Conservation (phyloP, 2,113 vertebrate species). For the Eudyptes chrysolophus region DNA sequence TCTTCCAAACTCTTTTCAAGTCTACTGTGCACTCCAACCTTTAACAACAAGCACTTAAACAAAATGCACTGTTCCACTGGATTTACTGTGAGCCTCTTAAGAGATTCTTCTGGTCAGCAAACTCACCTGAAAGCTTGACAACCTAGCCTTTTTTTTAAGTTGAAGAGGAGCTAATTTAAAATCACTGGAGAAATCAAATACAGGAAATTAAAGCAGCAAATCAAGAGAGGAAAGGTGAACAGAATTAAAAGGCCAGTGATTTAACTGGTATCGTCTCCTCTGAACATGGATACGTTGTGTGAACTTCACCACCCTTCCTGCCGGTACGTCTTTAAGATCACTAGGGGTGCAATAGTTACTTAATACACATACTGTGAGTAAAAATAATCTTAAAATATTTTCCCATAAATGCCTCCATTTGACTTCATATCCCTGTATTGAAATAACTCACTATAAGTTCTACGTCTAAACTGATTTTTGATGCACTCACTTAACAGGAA, state of each 20-base stretch:
- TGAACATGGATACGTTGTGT: not conserved
- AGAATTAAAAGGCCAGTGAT: not conserved
- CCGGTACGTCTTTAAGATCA: not conserved
- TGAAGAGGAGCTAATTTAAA: slow-evolving; percentile 35
- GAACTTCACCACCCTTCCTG: not conserved
- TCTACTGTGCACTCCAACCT: not conserved
- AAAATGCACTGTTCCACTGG: slow-evolving; percentile 11
- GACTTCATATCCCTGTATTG: not conserved
- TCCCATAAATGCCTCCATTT: not conserved
- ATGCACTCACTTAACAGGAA: not conserved
- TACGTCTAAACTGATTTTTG: not conserved
- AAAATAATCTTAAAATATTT: not conserved
- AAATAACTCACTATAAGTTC: not conserved
- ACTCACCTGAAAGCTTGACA: not conserved
- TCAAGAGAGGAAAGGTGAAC: not conserved
- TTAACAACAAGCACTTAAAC: slow-evolving; percentile 5
- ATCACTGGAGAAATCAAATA: slow-evolving; percentile 18
- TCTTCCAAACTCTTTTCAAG: slow-evolving; percentile 30
- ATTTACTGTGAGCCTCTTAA: slow-evolving; percentile 27
- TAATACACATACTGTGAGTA: not conserved
- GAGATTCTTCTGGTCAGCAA: slow-evolving; percentile 41
- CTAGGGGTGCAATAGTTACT: not conserved
- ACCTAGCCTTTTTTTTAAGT: not conserved
- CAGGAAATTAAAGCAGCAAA: slow-evolving; percentile 20
- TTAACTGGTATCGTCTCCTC: not conserved